Evolutionary conservation across 2,797 vertebrate genomes (phyloP), one percentile per base, ranked within the genome.

Genomic region (Anas capensis): DNA sequence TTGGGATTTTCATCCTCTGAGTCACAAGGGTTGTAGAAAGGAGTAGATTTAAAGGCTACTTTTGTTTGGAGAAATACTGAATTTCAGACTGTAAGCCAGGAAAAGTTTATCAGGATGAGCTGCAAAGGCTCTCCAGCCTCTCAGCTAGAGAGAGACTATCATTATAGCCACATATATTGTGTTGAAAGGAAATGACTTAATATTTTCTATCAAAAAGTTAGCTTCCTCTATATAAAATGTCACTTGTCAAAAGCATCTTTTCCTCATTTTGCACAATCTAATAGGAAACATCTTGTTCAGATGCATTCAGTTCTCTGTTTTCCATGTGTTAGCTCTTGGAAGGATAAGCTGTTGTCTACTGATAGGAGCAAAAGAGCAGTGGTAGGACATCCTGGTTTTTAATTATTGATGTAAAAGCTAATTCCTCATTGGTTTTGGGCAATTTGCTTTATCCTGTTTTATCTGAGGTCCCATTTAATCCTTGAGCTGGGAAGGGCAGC

Each of bases 151-250:
- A 60, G 27, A 4, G 15, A 27, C 51, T 90, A 64, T 96, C 66
- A 0, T 69, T 88, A 70, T 79, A 84, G 56, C 82, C 88, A 92
- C 23, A 80, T 48, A 48, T 24, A 48, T 48, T 48, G 23, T 79
- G 86, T 80, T 94, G 26, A 60, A 40, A 92, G 95, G 95, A 96
- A 97, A 68, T 92, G 88, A 94, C 53, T 94, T 91, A 54, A 69
- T 86, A 80, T 88, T 95, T 93, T 93, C 85, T 87, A 57, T 84
- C 56, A 70, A 66, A 84, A 70, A 64, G 57, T 73, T 73, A 57
- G n/a, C 87, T 95, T 92, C 91, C 88, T 88, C 36, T 77, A 2
- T 27, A 88, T 71, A 78, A 91, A 80, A 68, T 94, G 56, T 64
- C 68, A 92, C 60, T 89, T 77, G 68, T 92, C 64, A 68, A 54